Conservation (phyloP, 2,888 invertebrate species). For the Sipha maydis region DNA sequence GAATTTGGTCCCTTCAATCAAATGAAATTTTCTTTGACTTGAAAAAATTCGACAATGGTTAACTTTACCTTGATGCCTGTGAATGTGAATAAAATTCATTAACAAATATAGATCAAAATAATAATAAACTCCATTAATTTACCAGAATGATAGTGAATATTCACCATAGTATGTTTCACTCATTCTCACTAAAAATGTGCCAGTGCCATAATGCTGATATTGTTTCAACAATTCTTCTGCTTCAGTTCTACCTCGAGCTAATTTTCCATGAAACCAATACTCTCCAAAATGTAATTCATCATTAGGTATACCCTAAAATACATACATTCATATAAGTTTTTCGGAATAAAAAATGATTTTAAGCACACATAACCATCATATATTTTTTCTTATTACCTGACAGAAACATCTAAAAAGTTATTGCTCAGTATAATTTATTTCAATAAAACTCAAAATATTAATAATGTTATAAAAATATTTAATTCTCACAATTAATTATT, state of each 20-base stretch:
- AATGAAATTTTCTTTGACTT: conserved; percentile 87
- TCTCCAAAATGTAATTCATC: conserved; percentile 92
- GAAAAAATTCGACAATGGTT: conserved; percentile 93
- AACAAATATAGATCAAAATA: background rate
- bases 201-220: conserved; percentile 87
- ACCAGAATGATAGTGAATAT: conserved; percentile 94
- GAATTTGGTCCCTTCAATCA: conserved; percentile 88
- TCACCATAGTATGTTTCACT: conserved; percentile 97
- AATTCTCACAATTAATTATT: no score
- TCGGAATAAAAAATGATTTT: background rate
- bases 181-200: conserved; percentile 91
- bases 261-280: conserved; percentile 92
- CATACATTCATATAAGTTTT: conserved; percentile 17
- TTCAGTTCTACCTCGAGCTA: conserved; percentile 82
- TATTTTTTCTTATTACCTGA: no score
- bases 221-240: conserved; percentile 74
- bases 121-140: conserved; percentile 64
- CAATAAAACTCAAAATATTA: no score
- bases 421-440: no score
- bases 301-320: conserved; percentile 74
- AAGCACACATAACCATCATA: no score
- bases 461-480: no score
- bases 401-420: no score
- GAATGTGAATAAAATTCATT: conserved; percentile 63
- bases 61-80: conserved; percentile 81